Conservation (phyloP, 2,888 invertebrate genomes). For the Encarsia formosa region DNA sequence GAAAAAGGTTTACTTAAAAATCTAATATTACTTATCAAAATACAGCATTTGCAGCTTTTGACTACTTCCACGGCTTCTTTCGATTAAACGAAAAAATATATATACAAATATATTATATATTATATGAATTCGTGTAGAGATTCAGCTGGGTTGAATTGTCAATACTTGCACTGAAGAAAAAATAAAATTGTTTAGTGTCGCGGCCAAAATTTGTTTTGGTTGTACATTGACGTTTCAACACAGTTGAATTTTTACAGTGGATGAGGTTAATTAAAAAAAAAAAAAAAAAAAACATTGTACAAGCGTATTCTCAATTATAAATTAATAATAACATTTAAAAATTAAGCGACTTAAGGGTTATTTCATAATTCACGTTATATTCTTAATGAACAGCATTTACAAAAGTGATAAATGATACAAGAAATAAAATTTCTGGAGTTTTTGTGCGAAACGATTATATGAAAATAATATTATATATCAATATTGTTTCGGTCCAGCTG, state of each 20-base stretch:
- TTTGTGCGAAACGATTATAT: slow-evolving; percentile 15
- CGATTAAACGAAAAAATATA: slow-evolving; percentile 25
- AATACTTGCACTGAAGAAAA: too few species aligned
- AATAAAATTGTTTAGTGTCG: background rate
- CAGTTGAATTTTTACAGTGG: slow-evolving; percentile 6
- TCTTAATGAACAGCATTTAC: slow-evolving; percentile 27
- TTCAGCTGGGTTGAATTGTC: too few species aligned
- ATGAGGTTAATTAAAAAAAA: slow-evolving; percentile 8
- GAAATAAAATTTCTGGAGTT: slow-evolving; percentile 16
- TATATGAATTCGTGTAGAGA: background rate
- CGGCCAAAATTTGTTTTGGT: slow-evolving; percentile 1
- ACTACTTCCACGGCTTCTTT: slow-evolving; percentile 28
- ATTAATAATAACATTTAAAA: slow-evolving; percentile 8
- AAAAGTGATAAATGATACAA: slow-evolving; percentile 25
- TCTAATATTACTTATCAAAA: slow-evolving; percentile 33
- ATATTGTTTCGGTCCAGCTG: slow-evolving; percentile 23
- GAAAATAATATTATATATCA: slow-evolving; percentile 1
- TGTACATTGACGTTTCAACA: too few species aligned
- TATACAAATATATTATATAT: slow-evolving; percentile 10
- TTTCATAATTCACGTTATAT: slow-evolving; percentile 28
- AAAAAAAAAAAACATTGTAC: slow-evolving; percentile 29
- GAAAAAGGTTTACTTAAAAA: slow-evolving; percentile 31
- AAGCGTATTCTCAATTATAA: slow-evolving; percentile 23
- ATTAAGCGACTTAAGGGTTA: slow-evolving; percentile 11
- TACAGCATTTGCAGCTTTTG: slow-evolving; percentile 31